Conservation (phyloP, 2,888 invertebrate genomes). For the Coenonympha arcania region DNA sequence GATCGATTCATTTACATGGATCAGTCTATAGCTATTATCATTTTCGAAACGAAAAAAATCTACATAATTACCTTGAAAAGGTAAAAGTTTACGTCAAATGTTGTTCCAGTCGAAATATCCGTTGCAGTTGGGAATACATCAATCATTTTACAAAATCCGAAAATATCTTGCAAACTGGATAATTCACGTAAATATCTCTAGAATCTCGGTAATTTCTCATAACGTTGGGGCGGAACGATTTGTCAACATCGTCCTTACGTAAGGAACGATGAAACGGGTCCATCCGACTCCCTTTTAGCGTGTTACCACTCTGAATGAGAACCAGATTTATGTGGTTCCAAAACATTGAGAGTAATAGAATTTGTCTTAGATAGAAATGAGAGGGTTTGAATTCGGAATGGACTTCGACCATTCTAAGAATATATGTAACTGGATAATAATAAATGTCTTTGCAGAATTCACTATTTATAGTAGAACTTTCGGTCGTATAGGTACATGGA, state of each 20-base stretch:
- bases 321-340: slow-evolving; percentile 5
- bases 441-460: too few species aligned
- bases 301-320: slow-evolving; percentile 4
- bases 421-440: too few species aligned
- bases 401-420: too few species aligned
- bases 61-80: too few species aligned
- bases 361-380: slow-evolving; percentile 1
- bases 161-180: neutral
- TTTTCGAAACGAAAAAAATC: too few species aligned
- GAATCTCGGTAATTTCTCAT: slow-evolving; percentile 21
- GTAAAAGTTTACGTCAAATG: neutral
- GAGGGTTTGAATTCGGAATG: too few species aligned
- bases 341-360: slow-evolving; percentile 2
- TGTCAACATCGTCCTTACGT: slow-evolving; percentile 23
- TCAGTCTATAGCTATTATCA: too few species aligned
- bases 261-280: slow-evolving; percentile 15
- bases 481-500: too few species aligned
- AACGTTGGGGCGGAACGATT: slow-evolving; percentile 18
- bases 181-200: slow-evolving; percentile 9
- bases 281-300: slow-evolving; percentile 8
- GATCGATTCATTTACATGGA: too few species aligned
- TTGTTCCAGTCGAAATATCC: neutral
- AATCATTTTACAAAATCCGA: neutral
- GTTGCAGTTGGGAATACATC: neutral
- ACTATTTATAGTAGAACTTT: too few species aligned